Evolutionary conservation across 2,113 vertebrate species (phyloP).

Genomic region (Nannospalax galili): DNA sequence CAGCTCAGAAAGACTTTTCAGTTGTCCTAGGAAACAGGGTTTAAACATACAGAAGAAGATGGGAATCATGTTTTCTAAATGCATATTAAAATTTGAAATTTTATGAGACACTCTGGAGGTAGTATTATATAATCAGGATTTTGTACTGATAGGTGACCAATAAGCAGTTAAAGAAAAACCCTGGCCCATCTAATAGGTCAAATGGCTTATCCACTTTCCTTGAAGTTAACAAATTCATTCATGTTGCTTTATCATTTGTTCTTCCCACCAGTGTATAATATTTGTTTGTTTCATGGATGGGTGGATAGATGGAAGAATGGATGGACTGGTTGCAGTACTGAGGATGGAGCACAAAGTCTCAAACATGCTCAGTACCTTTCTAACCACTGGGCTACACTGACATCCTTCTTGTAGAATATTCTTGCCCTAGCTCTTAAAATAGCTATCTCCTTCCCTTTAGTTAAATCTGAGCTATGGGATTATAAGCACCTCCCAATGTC

Average conservation of each 20-base stretch:
- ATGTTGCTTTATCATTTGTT: neutral
- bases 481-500: neutral
- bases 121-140: neutral
- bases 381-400: no score
- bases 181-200: neutral
- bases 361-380: neutral
- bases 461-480: neutral
- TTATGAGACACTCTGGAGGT: neutral
- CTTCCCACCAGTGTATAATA: neutral
- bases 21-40: neutral
- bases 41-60: neutral
- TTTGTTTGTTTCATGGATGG: neutral
- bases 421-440: neutral
- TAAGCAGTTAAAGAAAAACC: neutral
- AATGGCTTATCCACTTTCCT: fast-evolving
- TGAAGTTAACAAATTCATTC: neutral
- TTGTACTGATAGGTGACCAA: neutral
- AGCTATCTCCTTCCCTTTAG: neutral
- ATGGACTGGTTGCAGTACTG: neutral
- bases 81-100: neutral
- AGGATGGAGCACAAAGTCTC: neutral
- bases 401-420: neutral
- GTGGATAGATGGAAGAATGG: neutral
- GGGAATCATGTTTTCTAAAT: neutral
- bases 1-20: neutral